Base-by-base conservation (phyloP, 2,888 invertebrate genomes). In the Panzeria rudis region DNA sequence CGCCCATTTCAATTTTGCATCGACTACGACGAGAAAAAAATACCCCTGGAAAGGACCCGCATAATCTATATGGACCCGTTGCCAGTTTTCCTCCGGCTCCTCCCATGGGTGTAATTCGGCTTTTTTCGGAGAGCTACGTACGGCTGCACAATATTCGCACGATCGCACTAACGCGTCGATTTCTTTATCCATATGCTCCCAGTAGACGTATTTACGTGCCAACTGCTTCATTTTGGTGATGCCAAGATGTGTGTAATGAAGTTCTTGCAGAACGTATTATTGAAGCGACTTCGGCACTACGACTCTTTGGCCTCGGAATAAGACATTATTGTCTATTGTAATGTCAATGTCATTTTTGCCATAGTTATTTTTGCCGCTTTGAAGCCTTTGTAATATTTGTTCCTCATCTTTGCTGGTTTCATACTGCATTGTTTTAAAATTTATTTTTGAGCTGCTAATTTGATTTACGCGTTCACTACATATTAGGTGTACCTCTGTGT, bases 321-420 rank as follows among this genome's bases (percentile, higher is more conserved):
- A 9, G 6, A 32, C 4, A 9, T n/a, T 4, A 32, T 8, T 11
- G 32, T 59, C 59, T 8, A 59, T 59, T 59, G 59, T 59, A 17
- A 59, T 2, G 59, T 56, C 54, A 5, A 29, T 25, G 1, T 29
- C 29, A 4, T 17, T n/a, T n/a, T n/a, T n/a, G n/a, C n/a, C 20
- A 9, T 52, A 23, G 4, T 23, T 9, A 3, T 6, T 52, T n/a
- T 52, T 32, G 32, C 3, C 3, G 3, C 7, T 23, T 23, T 23
- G 20, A 5, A 23, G n/a, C 23, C 23, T 52, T 52, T 52, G 20
- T 3, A 52, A 23, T 23, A 52, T 20, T 3, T 52, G 3, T 9
- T 59, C 1, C 35, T 76, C 71, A 73, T 77, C 81, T 25, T 75
- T 76, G 25, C 47, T 17, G 3, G 81, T 84, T 86, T 79, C 86